Percentiles rank a stretch among this genome's conserved stretches.
These are phyloP conservation scores for Sorex fumeus DNA, from an alignment of 2,113 vertebrate species.

Conservation along the genomic window DNA sequence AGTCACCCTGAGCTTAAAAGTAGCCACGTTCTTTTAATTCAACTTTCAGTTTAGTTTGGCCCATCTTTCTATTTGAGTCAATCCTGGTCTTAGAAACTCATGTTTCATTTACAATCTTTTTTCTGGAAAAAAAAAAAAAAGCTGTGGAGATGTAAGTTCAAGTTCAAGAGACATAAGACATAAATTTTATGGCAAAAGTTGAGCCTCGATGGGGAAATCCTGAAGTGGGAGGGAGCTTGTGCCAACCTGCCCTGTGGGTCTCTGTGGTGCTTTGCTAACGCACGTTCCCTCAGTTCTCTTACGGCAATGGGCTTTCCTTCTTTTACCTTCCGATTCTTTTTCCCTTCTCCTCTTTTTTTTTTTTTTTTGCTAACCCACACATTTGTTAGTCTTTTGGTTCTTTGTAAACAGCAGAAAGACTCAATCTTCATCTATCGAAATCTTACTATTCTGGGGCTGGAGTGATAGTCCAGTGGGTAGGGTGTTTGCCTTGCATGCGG, in stretches of 20 bases:
- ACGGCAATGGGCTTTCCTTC: neutral
- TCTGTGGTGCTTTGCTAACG: neutral
- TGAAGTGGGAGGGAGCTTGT: neutral
- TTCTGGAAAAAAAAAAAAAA: constrained; percentile 31
- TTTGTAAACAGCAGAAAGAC: neutral
- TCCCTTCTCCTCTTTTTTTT: too few relatives aligned
- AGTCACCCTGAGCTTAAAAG: constrained; percentile 14
- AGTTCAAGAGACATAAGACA: neutral
- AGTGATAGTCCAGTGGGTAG: too few relatives aligned
- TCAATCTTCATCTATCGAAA: neutral
- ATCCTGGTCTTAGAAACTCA: constrained; percentile 31
- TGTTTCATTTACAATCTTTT: constrained; percentile 54
- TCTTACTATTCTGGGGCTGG: too few relatives aligned
- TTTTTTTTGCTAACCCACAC: neutral
- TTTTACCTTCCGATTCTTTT: neutral
- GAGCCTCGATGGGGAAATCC: constrained; percentile 30
- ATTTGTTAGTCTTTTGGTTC: neutral
- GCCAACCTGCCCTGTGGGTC: neutral
- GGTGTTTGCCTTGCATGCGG: too few relatives aligned
- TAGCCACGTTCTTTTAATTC: neutral
- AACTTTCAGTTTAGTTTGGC: constrained; percentile 40
- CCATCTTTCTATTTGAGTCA: constrained; percentile 42
- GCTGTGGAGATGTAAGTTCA: neutral
- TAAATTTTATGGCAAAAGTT: neutral
- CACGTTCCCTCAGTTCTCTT: too few relatives aligned